Conservation (phyloP, 64 coral and sea anemone species). For the Porites lutea region DNA sequence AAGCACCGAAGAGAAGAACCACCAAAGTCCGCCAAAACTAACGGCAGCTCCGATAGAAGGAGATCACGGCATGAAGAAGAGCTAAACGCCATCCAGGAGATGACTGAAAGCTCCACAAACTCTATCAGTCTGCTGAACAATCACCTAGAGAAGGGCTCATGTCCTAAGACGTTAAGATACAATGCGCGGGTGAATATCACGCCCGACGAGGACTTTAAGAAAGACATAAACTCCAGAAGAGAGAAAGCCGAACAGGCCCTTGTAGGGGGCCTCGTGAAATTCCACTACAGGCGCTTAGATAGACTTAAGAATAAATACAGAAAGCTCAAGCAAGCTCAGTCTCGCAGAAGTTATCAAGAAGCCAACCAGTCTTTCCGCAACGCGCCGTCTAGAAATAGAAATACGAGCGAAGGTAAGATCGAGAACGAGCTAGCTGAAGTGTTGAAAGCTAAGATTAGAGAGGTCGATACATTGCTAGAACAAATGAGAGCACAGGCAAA, state of each 20-base stretch:
- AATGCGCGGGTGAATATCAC: conserved; percentile 6
- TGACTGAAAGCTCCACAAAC: too few species aligned
- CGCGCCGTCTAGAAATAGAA: too few species aligned
- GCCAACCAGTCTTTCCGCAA: not conserved
- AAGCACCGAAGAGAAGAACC: too few species aligned
- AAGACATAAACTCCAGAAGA: conserved; percentile 7
- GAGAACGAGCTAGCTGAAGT: too few species aligned
- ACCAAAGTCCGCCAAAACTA: too few species aligned
- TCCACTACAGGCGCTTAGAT: conserved; percentile 15
- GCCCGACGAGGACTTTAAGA: conserved; percentile 38
- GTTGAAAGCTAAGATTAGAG: too few species aligned
- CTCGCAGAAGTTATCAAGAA: not conserved
- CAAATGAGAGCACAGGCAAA: too few species aligned
- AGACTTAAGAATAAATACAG: not conserved
- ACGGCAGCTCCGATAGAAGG: too few species aligned
- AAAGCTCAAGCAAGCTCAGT: not conserved
- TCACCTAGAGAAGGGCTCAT: conserved; percentile 3
- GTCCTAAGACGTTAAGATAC: conserved; percentile 15
- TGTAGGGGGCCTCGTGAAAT: not conserved
- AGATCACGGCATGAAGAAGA: too few species aligned
- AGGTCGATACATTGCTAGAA: too few species aligned
- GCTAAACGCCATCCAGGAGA: too few species aligned
- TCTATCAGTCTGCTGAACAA: conserved; percentile 1
- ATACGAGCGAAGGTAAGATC: too few species aligned
- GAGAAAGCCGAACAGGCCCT: conserved; percentile 14